These are phyloP conservation scores for Rhinogobio ventralis DNA, from an alignment of 2,797 vertebrate species.

Conservation along the genomic window DNA sequence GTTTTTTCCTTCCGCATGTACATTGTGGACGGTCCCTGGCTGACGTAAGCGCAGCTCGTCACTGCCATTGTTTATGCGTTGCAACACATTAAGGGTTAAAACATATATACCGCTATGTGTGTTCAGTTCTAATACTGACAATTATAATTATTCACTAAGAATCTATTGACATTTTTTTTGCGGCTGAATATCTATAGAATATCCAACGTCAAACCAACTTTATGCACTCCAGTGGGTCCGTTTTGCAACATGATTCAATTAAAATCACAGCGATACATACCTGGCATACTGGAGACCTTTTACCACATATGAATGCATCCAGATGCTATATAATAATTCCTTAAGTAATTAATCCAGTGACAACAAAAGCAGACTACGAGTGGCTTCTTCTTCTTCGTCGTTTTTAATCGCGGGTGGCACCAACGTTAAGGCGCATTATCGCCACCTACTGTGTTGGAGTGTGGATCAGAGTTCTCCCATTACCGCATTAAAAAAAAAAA, in stretches of 20 bases:
- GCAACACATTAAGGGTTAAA: too few relatives aligned
- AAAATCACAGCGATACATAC: neutral
- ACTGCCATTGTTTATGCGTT: too few relatives aligned
- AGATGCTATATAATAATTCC: neutral
- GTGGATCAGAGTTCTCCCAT: neutral
- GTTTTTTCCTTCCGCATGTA: too few relatives aligned
- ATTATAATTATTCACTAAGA: too few relatives aligned
- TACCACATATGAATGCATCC: neutral
- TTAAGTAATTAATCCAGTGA: neutral
- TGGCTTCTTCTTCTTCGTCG: neutral
- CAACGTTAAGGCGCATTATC: neutral
- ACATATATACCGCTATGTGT: too few relatives aligned
- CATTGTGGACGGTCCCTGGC: too few relatives aligned
- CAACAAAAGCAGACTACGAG: neutral
- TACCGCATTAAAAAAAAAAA: neutral
- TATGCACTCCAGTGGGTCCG: neutral
- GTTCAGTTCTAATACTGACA: too few relatives aligned
- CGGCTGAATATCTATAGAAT: too few relatives aligned
- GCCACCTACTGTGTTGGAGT: neutral
- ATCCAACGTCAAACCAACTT: too few relatives aligned
- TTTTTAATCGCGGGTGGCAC: too few relatives aligned
- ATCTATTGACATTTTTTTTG: too few relatives aligned
- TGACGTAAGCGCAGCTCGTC: too few relatives aligned
- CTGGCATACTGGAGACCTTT: neutral
- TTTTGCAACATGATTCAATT: neutral